Conservation (phyloP, 1,140 invertebrate species). For the Neodiprion lecontei region DNA sequence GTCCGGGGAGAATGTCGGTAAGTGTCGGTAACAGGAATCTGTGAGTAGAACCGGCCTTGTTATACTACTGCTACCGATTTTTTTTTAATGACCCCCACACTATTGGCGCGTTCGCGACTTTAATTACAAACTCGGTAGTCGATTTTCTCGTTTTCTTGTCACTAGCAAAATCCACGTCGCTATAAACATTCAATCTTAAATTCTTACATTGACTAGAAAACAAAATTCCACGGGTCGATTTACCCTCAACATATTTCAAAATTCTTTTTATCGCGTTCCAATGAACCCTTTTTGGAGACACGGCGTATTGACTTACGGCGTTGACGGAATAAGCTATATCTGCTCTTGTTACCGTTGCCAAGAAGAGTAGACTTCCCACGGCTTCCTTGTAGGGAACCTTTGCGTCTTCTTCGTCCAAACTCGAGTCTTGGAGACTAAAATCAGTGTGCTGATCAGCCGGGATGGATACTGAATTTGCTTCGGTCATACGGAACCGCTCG, state of each 20-base stretch:
- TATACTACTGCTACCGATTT: neutral
- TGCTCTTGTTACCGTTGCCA: conserved; percentile 43
- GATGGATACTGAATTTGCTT: conserved; percentile 32
- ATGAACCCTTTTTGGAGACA: conserved; percentile 36
- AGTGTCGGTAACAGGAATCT: too few species aligned
- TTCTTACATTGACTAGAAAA: neutral
- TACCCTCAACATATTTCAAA: conserved; percentile 53
- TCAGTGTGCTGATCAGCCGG: conserved; percentile 26
- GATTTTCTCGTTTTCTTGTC: conserved; percentile 35
- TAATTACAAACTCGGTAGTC: conserved; percentile 41
- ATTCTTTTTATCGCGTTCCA: conserved; percentile 47
- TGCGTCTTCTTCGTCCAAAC: conserved; percentile 11
- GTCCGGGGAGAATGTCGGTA: too few species aligned
- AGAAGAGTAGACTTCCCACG: conserved; percentile 45
- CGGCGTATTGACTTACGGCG: neutral
- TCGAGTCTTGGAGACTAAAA: neutral
- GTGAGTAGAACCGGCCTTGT: too few species aligned
- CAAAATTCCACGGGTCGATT: conserved; percentile 35
- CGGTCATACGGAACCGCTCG: conserved; percentile 34
- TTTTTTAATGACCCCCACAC: conserved; percentile 40
- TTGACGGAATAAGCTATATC: conserved; percentile 36
- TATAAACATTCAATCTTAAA: conserved; percentile 18
- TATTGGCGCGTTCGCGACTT: conserved; percentile 34
- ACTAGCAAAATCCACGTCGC: conserved; percentile 44
- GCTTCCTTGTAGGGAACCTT: conserved; percentile 37